Percentiles rank a stretch among this genome's conserved stretches.
These are phyloP conservation scores for Caradrina kadenii DNA, from an alignment of 2,888 invertebrate genomes.

Conservation along the genomic window DNA sequence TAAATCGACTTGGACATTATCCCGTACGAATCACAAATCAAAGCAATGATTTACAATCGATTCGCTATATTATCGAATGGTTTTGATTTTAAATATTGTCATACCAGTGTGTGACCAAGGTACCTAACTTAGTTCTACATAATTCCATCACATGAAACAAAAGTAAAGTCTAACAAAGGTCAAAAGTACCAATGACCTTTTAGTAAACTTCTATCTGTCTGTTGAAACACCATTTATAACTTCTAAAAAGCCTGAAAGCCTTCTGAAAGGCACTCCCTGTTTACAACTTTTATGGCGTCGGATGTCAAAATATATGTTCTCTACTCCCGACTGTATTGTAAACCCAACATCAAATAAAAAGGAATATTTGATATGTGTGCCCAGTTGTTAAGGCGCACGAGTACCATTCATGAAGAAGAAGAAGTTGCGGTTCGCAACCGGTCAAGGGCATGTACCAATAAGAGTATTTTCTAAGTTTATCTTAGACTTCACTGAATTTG, in stretches of 20 bases:
- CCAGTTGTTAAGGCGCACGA: neutral
- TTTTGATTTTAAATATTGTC: too few species aligned
- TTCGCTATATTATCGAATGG: too few species aligned
- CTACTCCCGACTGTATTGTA: constrained; percentile 3
- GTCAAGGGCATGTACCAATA: too few species aligned
- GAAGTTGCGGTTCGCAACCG: too few species aligned
- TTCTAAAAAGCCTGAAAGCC: constrained; percentile 49
- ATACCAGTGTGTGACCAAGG: neutral
- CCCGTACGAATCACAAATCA: too few species aligned
- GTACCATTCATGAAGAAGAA: too few species aligned
- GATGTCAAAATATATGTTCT: constrained; percentile 40
- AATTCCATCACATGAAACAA: neutral
- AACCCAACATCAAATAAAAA: constrained; percentile 1
- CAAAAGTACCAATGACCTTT: constrained; percentile 27
- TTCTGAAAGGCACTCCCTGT: constrained; percentile 46
- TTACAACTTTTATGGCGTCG: constrained; percentile 35
- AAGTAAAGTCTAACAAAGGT: constrained; percentile 13
- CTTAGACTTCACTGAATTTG: too few species aligned
- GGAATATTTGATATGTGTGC: constrained; percentile 7
- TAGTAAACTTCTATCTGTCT: constrained; percentile 30
- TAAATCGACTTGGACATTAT: too few species aligned
- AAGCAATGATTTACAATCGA: too few species aligned
- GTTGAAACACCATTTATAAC: constrained; percentile 40
- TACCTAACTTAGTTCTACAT: neutral
- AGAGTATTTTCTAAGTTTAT: too few species aligned